Base-by-base conservation (phyloP, 2,113 vertebrate species). In the Neomonachus schauinslandi region DNA sequence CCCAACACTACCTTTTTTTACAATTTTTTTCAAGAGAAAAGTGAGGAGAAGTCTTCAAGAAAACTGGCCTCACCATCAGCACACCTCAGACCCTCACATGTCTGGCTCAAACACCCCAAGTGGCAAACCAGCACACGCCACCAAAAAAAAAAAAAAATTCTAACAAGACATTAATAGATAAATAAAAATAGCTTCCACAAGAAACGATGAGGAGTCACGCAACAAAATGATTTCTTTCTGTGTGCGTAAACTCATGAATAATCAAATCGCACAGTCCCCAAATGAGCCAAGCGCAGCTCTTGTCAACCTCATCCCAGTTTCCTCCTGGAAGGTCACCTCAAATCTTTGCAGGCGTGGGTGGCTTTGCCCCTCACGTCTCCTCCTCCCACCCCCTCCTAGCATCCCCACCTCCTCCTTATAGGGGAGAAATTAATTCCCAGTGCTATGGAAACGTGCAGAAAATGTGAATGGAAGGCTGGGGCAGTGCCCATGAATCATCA, bases 111-210 rank as follows among this genome's bases (percentile, higher is more conserved):
- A 65, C 33, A 71, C 24, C 72, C 59, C 14, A 31, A 95, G 93
- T 55, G 71, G 81, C 87, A 96, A 96, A 96, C 55, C 82, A 84
- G 97, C 65, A 59, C 65, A 53, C 39, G 8, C 51, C 82, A 85
- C 71, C 15, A 46, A 46, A 80, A 51, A 63, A 36, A 83, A 61
- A 67, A 94, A 8, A 74, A 95, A 71, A 87, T 57, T 92, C 88
- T 94, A 98, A 96, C 93, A 42, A 94, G 98, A 97, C 96, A 97
- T 98, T 98, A 98, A 98, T 97, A 98, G 98, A 97, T 98, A 97
- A 97, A 98, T 97, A 98, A 98, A 98, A 98, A 98, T 97, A 98
- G 95, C 97, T 97, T 94, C 93, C 81, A 19, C 53, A 18, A 95
- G 97, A 96, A 97, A 94, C 19, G 92, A 80, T 42, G 93, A 95